A percentile compares a stretch with the other conserved stretches of the same genome.
These are phyloP conservation scores for Callorhinus ursinus DNA, from an alignment of 2,113 vertebrate genomes.

Conservation along the genomic window DNA sequence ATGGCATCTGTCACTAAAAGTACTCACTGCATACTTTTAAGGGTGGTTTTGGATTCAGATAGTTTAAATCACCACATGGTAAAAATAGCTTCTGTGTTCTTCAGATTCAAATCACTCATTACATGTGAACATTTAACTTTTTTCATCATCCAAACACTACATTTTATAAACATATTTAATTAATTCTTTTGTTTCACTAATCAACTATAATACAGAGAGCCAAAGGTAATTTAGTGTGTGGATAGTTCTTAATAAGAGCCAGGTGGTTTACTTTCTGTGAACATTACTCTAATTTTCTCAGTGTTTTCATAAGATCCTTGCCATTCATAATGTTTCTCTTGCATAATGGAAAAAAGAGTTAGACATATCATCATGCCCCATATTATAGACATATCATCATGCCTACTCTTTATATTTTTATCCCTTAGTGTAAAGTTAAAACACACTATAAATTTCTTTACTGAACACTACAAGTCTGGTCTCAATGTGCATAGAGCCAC, in stretches of 20 bases:
- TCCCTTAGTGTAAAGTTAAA: constrained; percentile 30
- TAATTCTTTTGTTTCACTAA: constrained; percentile 1
- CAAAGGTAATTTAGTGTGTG: constrained; percentile 43
- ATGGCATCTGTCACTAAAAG: not conserved
- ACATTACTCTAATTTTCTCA: not conserved
- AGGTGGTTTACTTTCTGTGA: constrained; percentile 41
- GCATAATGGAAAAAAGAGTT: constrained; percentile 24
- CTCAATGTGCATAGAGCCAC: not conserved
- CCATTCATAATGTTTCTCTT: constrained; percentile 43
- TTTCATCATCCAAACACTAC: constrained; percentile 23
- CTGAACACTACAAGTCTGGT: not conserved
- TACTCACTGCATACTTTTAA: not conserved
- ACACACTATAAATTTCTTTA: not conserved
- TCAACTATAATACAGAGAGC: not conserved
- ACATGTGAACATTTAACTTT: constrained; percentile 34
- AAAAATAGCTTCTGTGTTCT: constrained; percentile 16
- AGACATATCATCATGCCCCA: not conserved
- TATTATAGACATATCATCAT: constrained; percentile 16
- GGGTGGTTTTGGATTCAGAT: not conserved
- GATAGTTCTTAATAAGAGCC: constrained; percentile 57
- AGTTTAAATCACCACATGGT: not conserved
- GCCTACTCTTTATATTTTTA: not conserved
- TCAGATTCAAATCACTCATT: constrained; percentile 29
- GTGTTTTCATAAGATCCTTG: constrained; percentile 49
- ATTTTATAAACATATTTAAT: constrained; percentile 42